Evolutionary conservation across 2,797 vertebrate species (phyloP), one percentile per base, ranked within the genome.

Genomic region (Sarcophilus harrisii): DNA sequence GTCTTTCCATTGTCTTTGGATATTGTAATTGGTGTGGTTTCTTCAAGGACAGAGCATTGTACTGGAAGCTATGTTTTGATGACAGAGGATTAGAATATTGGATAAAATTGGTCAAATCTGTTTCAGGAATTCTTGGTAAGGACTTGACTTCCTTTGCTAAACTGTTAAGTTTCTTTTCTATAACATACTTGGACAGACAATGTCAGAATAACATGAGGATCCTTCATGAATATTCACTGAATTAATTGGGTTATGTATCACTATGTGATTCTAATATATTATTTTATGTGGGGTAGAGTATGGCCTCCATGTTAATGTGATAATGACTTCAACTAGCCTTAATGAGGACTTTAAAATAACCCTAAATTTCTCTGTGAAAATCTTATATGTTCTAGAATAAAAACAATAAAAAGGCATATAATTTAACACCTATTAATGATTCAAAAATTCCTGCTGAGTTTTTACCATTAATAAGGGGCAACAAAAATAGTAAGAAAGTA

Each of bases 341-440:
- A 45, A 13, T 21, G n/a, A 81, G 54, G 58, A 81, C 14, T 91
- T 92, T 66, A 92, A 73, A 94, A 66, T 58, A 91, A 38, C 45
- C 2, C 2, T 94, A 55, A 32, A 52, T 55, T 94, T 94, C 1
- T 90, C 5, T 57, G 18, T 94, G 94, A 29, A 91, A 90, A 59
- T 1, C 14, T 21, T 58, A 0, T 30, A 90, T 1, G 52, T 32
- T 6, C 91, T 57, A 66, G 0, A 24, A 2, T 54, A n/a, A 58
- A 92, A 73, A 2, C 3, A 62, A 55, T n/a, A 57, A 94, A 32
- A 29, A 81, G 57, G 14, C 38, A 89, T 18, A 59, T 54, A 45
- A 90, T 60, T 94, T 13, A 30, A 87, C 6, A 55, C 38, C 11
- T 89, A 59, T 92, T 91, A 94, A 92, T 6, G 91, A 90, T 91